Evolutionary conservation across 2,888 invertebrate species (phyloP).

Genomic region (Machimus atricapillus): DNA sequence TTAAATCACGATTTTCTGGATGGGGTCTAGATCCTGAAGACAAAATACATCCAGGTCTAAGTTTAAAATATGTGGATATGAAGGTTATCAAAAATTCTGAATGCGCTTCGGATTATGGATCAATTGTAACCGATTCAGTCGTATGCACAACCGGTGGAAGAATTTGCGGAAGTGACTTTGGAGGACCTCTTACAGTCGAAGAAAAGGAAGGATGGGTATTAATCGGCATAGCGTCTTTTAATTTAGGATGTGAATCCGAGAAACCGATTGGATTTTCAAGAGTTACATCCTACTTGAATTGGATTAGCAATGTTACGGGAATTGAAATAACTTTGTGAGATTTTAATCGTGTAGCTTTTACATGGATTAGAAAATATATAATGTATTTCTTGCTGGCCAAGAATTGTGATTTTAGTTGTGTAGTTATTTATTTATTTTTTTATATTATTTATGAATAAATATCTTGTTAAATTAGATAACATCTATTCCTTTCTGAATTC

Average conservation of each 20-base stretch:
- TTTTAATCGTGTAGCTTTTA: neutral
- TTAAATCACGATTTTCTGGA: slow-evolving; percentile 24
- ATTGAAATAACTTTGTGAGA: slow-evolving; percentile 35
- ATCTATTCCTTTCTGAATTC: neutral
- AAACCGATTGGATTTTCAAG: slow-evolving; percentile 35
- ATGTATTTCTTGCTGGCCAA: slow-evolving; percentile 5
- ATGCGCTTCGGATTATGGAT: slow-evolving; percentile 16
- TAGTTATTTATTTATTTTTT: slow-evolving; percentile 19
- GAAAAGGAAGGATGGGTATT: slow-evolving; percentile 37
- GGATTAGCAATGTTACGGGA: slow-evolving; percentile 36
- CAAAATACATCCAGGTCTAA: neutral
- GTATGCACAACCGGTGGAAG: slow-evolving; percentile 29
- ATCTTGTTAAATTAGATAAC: neutral
- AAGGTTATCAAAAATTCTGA: slow-evolving; percentile 27
- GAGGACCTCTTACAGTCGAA: slow-evolving; percentile 28
- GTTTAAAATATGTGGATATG: slow-evolving; percentile 16
- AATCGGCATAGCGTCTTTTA: slow-evolving; percentile 37
- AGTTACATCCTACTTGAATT: slow-evolving; percentile 31
- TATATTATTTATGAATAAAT: slow-evolving; percentile 1
- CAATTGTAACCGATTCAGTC: neutral
- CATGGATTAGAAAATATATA: neutral
- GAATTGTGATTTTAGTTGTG: slow-evolving; percentile 12
- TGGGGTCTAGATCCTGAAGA: slow-evolving; percentile 18
- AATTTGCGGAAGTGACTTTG: slow-evolving; percentile 39
- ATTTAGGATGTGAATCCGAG: slow-evolving; percentile 21